These are phyloP conservation scores for Atractosteus spatula DNA, from an alignment of 2,113 vertebrate species.

Conservation along the genomic window DNA sequence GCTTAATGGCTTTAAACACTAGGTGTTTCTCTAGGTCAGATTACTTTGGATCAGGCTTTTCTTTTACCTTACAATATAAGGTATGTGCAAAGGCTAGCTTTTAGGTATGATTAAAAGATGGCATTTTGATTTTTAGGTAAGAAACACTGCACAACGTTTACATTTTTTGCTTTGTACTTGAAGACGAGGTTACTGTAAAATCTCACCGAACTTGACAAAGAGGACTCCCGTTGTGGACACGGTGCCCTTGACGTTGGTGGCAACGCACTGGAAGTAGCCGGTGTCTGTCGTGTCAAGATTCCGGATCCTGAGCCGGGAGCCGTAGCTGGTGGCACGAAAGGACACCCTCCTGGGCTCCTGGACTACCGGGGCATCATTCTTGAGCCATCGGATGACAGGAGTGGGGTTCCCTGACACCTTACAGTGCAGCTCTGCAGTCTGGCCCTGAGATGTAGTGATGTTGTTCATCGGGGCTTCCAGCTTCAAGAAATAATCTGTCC, in stretches of 20 bases:
- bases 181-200: no score
- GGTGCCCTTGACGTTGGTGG: slow-evolving; percentile 78
- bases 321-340: slow-evolving; percentile 77
- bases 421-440: slow-evolving; percentile 88
- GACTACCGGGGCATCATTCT: slow-evolving; percentile 93
- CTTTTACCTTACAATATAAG: no score
- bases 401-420: slow-evolving; percentile 82
- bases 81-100: no score
- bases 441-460: slow-evolving; percentile 92
- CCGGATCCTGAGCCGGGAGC: slow-evolving; percentile 88
- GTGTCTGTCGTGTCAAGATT: slow-evolving; percentile 97
- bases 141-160: no score
- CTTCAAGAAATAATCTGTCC: slow-evolving; percentile 76
- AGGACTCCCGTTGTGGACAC: slow-evolving; percentile 92
- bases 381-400: slow-evolving; percentile 88
- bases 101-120: no score
- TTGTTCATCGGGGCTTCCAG: slow-evolving; percentile 96
- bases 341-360: slow-evolving; percentile 90
- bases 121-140: no score
- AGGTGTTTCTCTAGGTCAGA: no score
- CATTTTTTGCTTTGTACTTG: no score
- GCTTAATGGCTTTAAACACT: no score
- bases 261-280: slow-evolving; percentile 96
- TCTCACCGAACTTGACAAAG: slow-evolving; percentile 94
- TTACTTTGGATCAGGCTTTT: no score